Conservation (phyloP, 2,888 invertebrate genomes). For the Hipparchia sbordonii region DNA sequence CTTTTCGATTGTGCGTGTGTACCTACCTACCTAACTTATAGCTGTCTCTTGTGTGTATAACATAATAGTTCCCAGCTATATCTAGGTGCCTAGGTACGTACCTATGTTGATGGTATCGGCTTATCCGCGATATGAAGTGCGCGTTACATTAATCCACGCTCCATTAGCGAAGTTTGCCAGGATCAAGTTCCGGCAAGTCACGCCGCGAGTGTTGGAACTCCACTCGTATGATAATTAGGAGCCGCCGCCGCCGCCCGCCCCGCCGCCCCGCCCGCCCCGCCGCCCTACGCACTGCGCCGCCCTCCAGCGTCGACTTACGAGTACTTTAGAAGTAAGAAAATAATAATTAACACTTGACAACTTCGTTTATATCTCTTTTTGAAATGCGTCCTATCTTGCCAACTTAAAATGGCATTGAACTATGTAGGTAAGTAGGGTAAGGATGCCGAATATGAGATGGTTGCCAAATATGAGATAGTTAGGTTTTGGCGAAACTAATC, state of each 20-base stretch:
- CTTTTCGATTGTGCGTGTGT: too few relatives aligned
- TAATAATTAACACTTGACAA: constrained; percentile 11
- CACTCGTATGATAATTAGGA: constrained; percentile 47
- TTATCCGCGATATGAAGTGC: constrained; percentile 23
- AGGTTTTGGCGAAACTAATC: too few relatives aligned
- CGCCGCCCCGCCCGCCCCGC: constrained; percentile 12
- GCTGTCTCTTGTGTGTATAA: too few relatives aligned
- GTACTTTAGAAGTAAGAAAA: constrained; percentile 1
- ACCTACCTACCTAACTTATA: too few relatives aligned
- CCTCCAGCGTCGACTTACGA: neutral
- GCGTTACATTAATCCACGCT: constrained; percentile 27
- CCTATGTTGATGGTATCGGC: neutral
- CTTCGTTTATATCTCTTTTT: neutral
- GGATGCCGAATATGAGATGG: too few relatives aligned
- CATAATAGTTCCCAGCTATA: too few relatives aligned
- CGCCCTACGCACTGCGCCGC: constrained; percentile 6
- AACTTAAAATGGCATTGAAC: too few relatives aligned
- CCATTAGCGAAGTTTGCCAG: constrained; percentile 33
- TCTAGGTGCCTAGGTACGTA: too few relatives aligned
- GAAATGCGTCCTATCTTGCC: too few relatives aligned
- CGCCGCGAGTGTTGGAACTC: constrained; percentile 17
- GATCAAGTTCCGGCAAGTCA: constrained; percentile 35
- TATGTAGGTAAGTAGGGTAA: too few relatives aligned
- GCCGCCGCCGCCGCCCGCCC: constrained; percentile 29
- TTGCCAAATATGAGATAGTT: too few relatives aligned